Percentiles rank a stretch among this genome's conserved stretches.
Evolutionary conservation across 2,113 vertebrate species (phyloP).

Genomic region (Heterotilapia buettikoferi): DNA sequence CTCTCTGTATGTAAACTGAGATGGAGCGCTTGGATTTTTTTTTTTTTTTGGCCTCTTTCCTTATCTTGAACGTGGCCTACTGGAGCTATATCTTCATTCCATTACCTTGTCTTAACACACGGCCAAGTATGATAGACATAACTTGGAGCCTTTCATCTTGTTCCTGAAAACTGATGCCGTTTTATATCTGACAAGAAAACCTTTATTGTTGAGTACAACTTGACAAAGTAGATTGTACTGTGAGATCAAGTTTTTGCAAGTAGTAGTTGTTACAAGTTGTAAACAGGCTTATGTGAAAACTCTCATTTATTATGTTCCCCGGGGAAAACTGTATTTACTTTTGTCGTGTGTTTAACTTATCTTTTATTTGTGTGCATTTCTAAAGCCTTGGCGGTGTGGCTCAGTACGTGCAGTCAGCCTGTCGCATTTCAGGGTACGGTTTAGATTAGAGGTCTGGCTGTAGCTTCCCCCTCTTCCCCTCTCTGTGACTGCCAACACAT

Average conservation of each 20-base stretch:
- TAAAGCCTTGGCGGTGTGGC: slow-evolving; percentile 64
- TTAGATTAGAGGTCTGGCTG: slow-evolving; percentile 90
- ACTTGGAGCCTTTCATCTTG: not conserved
- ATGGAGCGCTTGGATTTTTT: not conserved
- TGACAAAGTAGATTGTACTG: not conserved
- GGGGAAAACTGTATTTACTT: slow-evolving; percentile 10
- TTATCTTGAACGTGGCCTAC: slow-evolving; percentile 35
- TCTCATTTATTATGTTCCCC: slow-evolving; percentile 13
- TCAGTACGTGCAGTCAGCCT: slow-evolving; percentile 72
- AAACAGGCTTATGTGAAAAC: slow-evolving; percentile 16
- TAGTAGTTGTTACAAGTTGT: slow-evolving; percentile 13
- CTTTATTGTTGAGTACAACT: slow-evolving; percentile 8
- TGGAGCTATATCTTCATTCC: slow-evolving; percentile 20
- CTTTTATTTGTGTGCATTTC: slow-evolving; percentile 56
- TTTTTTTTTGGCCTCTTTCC: not conserved
- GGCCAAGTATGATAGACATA: slow-evolving; percentile 1
- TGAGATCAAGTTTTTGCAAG: not conserved
- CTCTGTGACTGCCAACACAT: slow-evolving; percentile 90
- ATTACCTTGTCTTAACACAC: slow-evolving; percentile 10
- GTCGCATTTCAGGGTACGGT: slow-evolving; percentile 86
- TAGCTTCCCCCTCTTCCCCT: slow-evolving; percentile 82
- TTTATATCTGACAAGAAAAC: not conserved
- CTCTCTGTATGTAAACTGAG: slow-evolving; percentile 3
- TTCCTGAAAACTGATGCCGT: slow-evolving; percentile 30
- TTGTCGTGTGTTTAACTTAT: slow-evolving; percentile 33